These are phyloP conservation scores for Physocephala rufipes DNA, from an alignment of 2,888 invertebrate genomes.

Conservation along the genomic window DNA sequence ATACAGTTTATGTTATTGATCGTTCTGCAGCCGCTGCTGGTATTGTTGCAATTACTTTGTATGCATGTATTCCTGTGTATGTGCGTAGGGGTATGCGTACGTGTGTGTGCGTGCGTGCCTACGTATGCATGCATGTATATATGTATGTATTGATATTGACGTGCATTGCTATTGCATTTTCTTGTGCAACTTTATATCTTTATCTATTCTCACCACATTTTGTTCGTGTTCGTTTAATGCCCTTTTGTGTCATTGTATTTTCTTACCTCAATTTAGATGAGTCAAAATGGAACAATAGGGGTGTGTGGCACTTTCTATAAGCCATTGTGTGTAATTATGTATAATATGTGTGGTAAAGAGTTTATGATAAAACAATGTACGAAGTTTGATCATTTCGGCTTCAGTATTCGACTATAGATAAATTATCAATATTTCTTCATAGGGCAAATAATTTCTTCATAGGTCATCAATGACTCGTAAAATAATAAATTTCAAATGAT, in stretches of 20 bases:
- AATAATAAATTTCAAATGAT: background rate
- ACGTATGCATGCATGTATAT: background rate
- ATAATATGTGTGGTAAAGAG: constrained; percentile 1
- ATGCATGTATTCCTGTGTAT: too few species aligned
- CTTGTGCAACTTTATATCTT: background rate
- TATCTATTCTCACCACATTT: constrained; percentile 24
- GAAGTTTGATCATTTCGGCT: background rate
- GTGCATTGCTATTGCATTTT: background rate
- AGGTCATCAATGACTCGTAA: background rate
- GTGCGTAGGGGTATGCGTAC: too few species aligned
- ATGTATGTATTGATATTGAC: background rate
- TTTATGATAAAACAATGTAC: background rate
- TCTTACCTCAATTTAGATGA: constrained; percentile 39
- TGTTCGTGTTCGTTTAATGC: constrained; percentile 39
- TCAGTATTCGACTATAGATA: background rate
- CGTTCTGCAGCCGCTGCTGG: too few species aligned
- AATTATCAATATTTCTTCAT: too few species aligned
- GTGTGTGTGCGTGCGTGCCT: too few species aligned
- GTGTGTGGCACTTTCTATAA: background rate
- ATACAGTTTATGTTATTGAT: background rate
- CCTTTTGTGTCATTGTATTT: constrained; percentile 42
- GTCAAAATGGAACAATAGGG: background rate
- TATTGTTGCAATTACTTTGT: too few species aligned
- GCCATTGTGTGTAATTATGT: too few species aligned
- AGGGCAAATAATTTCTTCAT: background rate